phyloP scores from a whole-genome alignment of 2,113 vertebrate genomes.

The human (Homo sapiens) region GRCh38 chr1:7241501-7242000 shows the following conservation, averaged over 20 bases:
- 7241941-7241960: neutral
- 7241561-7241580: neutral
- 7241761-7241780: neutral
- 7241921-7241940: neutral
- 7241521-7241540: neutral
- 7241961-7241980: neutral
- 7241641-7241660: slow-evolving; percentile 7
- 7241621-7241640: neutral
- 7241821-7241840: neutral
- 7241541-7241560: neutral
- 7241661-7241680: neutral
- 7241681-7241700: neutral
- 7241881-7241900: neutral
- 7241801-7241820: neutral
- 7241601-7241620: neutral
- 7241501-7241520: neutral
- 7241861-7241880: neutral
- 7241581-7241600: neutral
- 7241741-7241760: neutral
- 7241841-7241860: neutral
- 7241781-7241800: neutral
- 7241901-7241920: neutral
- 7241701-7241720: neutral
- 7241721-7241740: neutral
- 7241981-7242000: neutral